Evolutionary conservation across 2,797 vertebrate species (phyloP).

Genomic region (Pelobates cultripes): DNA sequence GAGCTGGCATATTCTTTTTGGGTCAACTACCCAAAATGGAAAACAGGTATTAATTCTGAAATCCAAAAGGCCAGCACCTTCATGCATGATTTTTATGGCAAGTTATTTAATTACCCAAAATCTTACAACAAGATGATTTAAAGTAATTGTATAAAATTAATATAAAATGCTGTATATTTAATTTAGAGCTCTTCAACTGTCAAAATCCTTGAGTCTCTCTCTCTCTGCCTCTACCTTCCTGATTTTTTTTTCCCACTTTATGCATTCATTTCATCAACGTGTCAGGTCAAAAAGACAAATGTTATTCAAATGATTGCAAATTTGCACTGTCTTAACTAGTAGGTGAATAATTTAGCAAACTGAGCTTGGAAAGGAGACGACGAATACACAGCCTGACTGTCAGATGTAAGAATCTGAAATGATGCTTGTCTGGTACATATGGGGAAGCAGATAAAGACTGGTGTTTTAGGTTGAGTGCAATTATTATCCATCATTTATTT

Average conservation of each 20-base stretch:
- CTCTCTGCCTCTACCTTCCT: background rate
- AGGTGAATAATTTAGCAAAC: background rate
- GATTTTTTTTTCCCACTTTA: background rate
- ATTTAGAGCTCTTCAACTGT: background rate
- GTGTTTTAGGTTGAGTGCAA: too few relatives aligned
- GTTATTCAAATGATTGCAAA: conserved; percentile 7
- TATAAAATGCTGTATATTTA: background rate
- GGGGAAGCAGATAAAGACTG: too few relatives aligned
- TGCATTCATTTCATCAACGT: background rate
- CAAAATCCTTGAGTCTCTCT: background rate
- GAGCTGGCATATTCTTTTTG: too few relatives aligned
- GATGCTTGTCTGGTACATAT: background rate
- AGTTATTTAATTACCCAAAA: background rate
- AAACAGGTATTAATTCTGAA: too few relatives aligned
- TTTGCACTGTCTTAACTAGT: background rate
- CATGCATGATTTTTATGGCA: too few relatives aligned
- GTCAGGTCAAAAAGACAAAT: conserved; percentile 3
- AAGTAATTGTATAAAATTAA: background rate
- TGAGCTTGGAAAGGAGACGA: background rate
- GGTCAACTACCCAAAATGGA: too few relatives aligned
- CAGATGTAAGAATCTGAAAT: background rate
- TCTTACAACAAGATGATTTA: background rate
- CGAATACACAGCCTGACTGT: background rate
- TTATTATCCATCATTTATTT: too few relatives aligned
- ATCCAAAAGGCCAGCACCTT: too few relatives aligned